These are phyloP conservation scores for Anoplolepis gracilipes DNA, from an alignment of 1,140 invertebrate species.

Conservation along the genomic window DNA sequence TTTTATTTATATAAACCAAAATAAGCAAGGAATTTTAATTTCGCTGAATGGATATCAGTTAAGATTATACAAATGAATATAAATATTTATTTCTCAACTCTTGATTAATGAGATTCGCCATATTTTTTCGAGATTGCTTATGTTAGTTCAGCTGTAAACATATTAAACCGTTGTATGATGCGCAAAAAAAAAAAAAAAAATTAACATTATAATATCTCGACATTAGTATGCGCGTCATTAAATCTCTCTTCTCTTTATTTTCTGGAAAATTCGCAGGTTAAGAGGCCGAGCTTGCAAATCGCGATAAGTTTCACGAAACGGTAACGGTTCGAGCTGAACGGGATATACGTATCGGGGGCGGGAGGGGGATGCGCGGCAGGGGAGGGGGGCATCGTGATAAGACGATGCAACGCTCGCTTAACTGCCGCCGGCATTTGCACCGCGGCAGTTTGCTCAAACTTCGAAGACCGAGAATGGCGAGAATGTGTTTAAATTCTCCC, in stretches of 20 bases:
- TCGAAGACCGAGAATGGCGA: neutral
- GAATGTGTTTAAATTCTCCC: slow-evolving; percentile 22
- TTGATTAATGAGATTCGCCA: neutral
- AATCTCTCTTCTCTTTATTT: neutral
- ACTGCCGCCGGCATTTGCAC: slow-evolving; percentile 30
- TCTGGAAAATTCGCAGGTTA: slow-evolving; percentile 34
- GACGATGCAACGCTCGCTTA: slow-evolving; percentile 49
- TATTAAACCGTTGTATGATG: slow-evolving; percentile 4
- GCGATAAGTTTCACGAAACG: slow-evolving; percentile 39
- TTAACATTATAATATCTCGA: neutral
- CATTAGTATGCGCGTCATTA: slow-evolving; percentile 7
- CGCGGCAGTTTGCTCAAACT: slow-evolving; percentile 43
- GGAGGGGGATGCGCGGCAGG: too few species aligned
- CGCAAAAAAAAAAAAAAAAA: too few species aligned
- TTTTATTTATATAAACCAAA: neutral
- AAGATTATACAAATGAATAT: neutral
- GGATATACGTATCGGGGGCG: slow-evolving; percentile 6
- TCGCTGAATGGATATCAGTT: neutral
- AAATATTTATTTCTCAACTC: neutral
- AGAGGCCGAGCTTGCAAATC: slow-evolving; percentile 46
- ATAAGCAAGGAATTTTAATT: neutral
- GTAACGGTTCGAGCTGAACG: slow-evolving; percentile 20
- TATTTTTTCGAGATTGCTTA: neutral
- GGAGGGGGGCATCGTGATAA: slow-evolving; percentile 27
- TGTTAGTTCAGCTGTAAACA: neutral